Base-by-base conservation (phyloP, 1,140 invertebrate species). In the Maniola jurtina region DNA sequence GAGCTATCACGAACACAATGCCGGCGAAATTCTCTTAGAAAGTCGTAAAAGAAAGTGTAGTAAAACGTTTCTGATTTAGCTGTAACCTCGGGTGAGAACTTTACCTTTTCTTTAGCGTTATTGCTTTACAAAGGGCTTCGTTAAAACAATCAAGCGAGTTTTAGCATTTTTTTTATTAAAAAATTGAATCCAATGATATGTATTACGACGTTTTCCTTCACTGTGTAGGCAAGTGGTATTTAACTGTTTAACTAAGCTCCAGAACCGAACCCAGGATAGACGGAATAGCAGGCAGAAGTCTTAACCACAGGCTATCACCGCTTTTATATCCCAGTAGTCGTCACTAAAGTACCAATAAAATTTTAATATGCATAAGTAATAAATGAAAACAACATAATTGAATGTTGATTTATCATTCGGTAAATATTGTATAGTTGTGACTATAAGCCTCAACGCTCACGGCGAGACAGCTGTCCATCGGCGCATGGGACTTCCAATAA, bases 1-100 rank as follows among this genome's bases (percentile, higher is more conserved):
- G 80, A 84, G 77, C 65, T 66, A 83, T 78, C 83, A 88, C 83
- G 85, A 80, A 86, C 70, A 86, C 70, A 61, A 73, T 73, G 59
- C 59, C 59, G 61, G 67, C 64, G 58, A 54, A 64, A 67, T 55
- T 63, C 60, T 68, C 66, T 66, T 55, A 68, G 61, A 52, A 74
- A 71, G 59, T 74, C 69, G 66, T 74, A 71, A 71, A 74, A 66
- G 59, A 61, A 59, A 68, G 40, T 61, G 68, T 73, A 73, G 67
- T 73, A 72, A 73, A 75, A 71, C 48, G 33, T 42, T 67, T 48
- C 42, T 67, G 60, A 67, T 67, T 61, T 62, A 57, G 59, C 65
- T 54, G 33, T 61, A 40, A 58, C 56, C 15, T 42, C 15, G 15
- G 36, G 52, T 38, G 34, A 35, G 59, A 36, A 35, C 34, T 8